phyloP scores from a whole-genome alignment of 2,113 vertebrate species.

The Tragelaphus buxtoni region DNA sequence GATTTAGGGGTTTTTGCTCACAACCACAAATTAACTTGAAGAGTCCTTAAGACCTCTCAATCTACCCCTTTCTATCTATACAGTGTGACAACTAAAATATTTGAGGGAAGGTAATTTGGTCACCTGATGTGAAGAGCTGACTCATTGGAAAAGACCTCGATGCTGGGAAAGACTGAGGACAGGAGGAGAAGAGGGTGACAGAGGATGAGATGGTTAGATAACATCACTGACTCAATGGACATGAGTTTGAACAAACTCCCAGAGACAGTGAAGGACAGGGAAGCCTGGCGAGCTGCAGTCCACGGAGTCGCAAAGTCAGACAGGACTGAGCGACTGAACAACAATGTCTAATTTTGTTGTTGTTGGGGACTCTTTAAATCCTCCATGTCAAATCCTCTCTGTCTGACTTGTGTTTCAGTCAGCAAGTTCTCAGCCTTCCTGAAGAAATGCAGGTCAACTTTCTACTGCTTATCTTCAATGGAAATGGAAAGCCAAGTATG shows the following conservation, averaged over 20 bases:
- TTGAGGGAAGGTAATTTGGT: neutral
- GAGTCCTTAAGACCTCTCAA: neutral
- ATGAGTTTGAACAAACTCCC: neutral
- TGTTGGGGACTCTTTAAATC: neutral
- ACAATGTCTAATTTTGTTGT: neutral
- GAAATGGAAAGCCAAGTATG: neutral
- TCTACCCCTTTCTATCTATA: neutral
- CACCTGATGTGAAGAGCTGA: neutral
- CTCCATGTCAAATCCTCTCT: neutral
- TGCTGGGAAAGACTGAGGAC: neutral
- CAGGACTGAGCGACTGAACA: neutral
- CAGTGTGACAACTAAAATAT: neutral
- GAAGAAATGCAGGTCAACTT: neutral
- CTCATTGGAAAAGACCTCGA: neutral
- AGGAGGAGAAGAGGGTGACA: neutral
- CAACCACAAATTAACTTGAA: neutral
- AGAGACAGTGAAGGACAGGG: neutral
- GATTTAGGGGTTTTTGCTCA: constrained; percentile 18
- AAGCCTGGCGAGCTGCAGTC: neutral
- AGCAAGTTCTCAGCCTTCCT: neutral
- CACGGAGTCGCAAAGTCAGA: accelerated
- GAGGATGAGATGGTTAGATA: neutral
- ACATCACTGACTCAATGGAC: neutral
- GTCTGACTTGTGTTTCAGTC: neutral
- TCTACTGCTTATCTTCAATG: neutral